Conservation (phyloP, 1,140 invertebrate genomes). For the Zelostemma sp. region DNA sequence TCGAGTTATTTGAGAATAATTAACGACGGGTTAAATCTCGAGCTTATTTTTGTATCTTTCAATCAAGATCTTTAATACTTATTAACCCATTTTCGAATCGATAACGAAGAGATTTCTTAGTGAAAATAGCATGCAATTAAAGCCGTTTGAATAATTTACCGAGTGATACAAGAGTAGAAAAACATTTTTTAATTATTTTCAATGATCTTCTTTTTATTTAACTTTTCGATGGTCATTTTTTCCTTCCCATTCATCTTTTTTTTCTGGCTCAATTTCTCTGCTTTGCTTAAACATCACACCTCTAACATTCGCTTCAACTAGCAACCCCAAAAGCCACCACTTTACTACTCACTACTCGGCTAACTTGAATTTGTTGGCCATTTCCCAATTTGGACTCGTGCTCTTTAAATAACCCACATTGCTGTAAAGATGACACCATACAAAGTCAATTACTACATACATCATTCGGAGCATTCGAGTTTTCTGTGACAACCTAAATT, state of each 20-base stretch:
- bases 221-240: slow-evolving; percentile 1
- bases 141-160: slow-evolving; percentile 3
- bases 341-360: slow-evolving; percentile 61
- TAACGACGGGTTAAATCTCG: no score
- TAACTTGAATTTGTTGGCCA: slow-evolving; percentile 66
- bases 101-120: no score
- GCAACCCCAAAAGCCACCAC: slow-evolving; percentile 59
- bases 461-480: slow-evolving; percentile 36
- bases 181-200: no score
- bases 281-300: slow-evolving; percentile 42
- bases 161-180: no score
- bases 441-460: slow-evolving; percentile 40
- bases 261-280: slow-evolving; percentile 23
- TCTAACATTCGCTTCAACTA: slow-evolving; percentile 53
- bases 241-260: slow-evolving; percentile 37
- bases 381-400: slow-evolving; percentile 60
- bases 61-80: no score
- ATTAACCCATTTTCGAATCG: no score
- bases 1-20: no score
- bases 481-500: slow-evolving; percentile 27
- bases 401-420: slow-evolving; percentile 55
- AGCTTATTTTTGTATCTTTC: no score
- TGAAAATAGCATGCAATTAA: no score
- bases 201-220: no score
- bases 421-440: slow-evolving; percentile 25